phyloP scores from a whole-genome alignment of 2,888 invertebrate genomes.

The Stenolophus ochropezus region DNA sequence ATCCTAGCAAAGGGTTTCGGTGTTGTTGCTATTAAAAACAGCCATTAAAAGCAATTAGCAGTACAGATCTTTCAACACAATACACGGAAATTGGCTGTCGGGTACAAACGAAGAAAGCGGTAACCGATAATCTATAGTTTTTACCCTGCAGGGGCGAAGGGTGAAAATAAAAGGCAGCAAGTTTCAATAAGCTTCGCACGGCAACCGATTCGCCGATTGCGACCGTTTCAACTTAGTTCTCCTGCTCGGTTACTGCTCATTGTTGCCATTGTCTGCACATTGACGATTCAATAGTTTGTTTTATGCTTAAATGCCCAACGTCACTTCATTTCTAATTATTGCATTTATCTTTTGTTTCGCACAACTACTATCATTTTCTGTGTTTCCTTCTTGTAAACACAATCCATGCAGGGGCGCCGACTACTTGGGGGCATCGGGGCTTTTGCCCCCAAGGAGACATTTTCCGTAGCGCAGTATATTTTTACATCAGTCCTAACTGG shows the following conservation, averaged over 20 bases:
- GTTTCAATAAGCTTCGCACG: constrained; percentile 43
- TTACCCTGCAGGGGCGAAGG: constrained; percentile 41
- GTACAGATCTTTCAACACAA: constrained; percentile 54
- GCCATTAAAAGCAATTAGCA: constrained; percentile 69
- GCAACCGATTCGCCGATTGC: not conserved
- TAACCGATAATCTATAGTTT: constrained; percentile 58
- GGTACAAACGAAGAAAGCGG: constrained; percentile 55
- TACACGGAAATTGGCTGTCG: constrained; percentile 59
- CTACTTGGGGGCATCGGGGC: too few relatives aligned
- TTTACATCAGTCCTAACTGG: too few relatives aligned
- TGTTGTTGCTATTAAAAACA: constrained; percentile 68
- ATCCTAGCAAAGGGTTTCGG: constrained; percentile 59
- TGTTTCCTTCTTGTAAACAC: not conserved
- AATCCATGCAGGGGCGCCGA: too few relatives aligned
- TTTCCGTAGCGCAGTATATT: too few relatives aligned
- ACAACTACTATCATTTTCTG: not conserved
- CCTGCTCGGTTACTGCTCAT: not conserved
- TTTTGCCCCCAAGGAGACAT: too few relatives aligned
- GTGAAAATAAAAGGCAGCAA: constrained; percentile 43
- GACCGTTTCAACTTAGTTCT: not conserved
- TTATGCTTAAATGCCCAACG: not conserved
- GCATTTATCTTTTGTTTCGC: not conserved
- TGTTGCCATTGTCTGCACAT: not conserved
- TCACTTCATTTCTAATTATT: not conserved
- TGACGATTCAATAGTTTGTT: not conserved